Percentiles rank a stretch among this genome's conserved stretches.
Conservation (phyloP, 2,888 invertebrate genomes). For the Apamea epomidion region DNA sequence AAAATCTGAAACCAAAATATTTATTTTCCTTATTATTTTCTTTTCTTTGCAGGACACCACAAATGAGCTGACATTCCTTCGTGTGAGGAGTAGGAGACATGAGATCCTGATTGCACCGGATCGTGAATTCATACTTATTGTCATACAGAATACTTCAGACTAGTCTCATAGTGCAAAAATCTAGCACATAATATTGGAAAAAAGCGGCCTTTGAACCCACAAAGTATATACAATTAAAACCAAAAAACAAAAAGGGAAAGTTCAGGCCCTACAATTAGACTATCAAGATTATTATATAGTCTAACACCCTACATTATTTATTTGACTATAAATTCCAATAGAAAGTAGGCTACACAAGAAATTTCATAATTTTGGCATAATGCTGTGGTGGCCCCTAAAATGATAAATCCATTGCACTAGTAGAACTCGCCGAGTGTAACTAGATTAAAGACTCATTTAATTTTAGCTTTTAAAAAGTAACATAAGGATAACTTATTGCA, state of each 20-base stretch:
- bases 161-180: conserved; percentile 65
- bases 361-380: not conserved
- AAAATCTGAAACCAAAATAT: not conserved
- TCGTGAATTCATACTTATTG: conserved; percentile 98
- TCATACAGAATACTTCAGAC: conserved; percentile 95
- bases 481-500: conserved; percentile 17
- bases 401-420: conserved; percentile 23
- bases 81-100: conserved; percentile 98
- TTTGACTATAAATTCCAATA: conserved; percentile 1
- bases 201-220: conserved; percentile 7
- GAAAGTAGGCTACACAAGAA: not conserved
- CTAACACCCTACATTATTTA: not conserved
- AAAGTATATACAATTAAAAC: not conserved
- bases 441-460: conserved; percentile 16
- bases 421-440: conserved; percentile 1
- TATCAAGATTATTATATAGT: not conserved
- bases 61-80: conserved; percentile 98
- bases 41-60: conserved; percentile 93
- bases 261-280: not conserved
- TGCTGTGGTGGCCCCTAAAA: conserved; percentile 12
- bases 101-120: conserved; percentile 99
- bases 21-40: not conserved
- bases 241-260: not conserved
- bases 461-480: conserved; percentile 37
- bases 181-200: not conserved